phyloP scores from a whole-genome alignment of 2,888 invertebrate species.

The Thumatha senex region DNA sequence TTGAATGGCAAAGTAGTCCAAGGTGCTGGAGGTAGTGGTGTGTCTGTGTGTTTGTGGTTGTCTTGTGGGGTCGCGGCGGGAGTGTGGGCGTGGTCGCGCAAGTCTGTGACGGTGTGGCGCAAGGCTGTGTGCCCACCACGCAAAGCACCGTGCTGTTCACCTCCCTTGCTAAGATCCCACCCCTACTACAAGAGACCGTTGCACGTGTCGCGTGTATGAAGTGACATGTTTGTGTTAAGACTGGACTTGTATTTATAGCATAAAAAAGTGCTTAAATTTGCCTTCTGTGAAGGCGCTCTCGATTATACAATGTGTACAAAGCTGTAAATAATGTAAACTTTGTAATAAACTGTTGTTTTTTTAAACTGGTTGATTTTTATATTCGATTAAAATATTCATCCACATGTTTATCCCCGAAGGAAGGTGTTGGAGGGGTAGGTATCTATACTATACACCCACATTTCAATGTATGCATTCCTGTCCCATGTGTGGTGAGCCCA shows the following conservation, averaged over 20 bases:
- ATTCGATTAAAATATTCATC: slow-evolving; percentile 12
- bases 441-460: no score
- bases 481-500: no score
- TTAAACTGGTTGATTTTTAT: slow-evolving; percentile 43
- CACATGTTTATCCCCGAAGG: no score
- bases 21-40: slow-evolving; percentile 58
- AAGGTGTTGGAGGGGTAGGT: no score
- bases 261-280: slow-evolving; percentile 50
- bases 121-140: slow-evolving; percentile 75
- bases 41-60: slow-evolving; percentile 84
- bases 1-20: slow-evolving; percentile 63
- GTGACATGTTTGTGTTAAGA: slow-evolving; percentile 15
- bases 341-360: slow-evolving; percentile 74
- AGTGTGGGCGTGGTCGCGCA: slow-evolving; percentile 85
- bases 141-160: slow-evolving; percentile 63
- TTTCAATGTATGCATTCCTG: no score
- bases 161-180: slow-evolving; percentile 64
- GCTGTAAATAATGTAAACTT: slow-evolving; percentile 74
- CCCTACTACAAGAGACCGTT: slow-evolving; percentile 73
- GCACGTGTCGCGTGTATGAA: slow-evolving; percentile 73
- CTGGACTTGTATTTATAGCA: slow-evolving; percentile 32
- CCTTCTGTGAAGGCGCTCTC: slow-evolving; percentile 81
- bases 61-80: slow-evolving; percentile 86
- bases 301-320: slow-evolving; percentile 54
- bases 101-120: slow-evolving; percentile 86